Evolutionary conservation across 2,888 invertebrate genomes (phyloP).

Genomic region (Leptopterna dolabrata): DNA sequence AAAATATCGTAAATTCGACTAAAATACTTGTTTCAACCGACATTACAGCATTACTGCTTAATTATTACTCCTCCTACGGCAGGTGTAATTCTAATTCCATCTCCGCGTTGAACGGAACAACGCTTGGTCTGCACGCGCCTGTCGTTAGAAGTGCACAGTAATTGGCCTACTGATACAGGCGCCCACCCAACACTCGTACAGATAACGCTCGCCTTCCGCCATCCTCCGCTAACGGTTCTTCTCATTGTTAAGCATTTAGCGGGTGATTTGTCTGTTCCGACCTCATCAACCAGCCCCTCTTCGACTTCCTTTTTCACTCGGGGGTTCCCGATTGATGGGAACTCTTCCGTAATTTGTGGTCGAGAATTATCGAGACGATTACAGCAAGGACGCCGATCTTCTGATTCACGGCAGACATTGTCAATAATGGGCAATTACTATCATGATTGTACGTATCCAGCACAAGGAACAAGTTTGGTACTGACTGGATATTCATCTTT

Average conservation of each 20-base stretch:
- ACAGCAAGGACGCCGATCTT: neutral
- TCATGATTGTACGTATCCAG: too few species aligned
- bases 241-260: constrained; percentile 31
- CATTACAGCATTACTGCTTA: too few species aligned
- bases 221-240: constrained; percentile 29
- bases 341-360: neutral
- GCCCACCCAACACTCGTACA: neutral
- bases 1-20: too few species aligned
- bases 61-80: too few species aligned
- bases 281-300: constrained; percentile 15
- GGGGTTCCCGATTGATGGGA: neutral
- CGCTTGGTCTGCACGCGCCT: too few species aligned
- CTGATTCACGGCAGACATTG: neutral
- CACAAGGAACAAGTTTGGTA: too few species aligned
- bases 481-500: too few species aligned
- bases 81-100: too few species aligned
- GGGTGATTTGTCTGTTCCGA: constrained; percentile 27
- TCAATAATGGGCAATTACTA: too few species aligned
- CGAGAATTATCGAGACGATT: neutral
- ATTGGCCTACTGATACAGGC: constrained; percentile 3
- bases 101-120: too few species aligned
- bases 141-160: constrained; percentile 8
- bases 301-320: neutral
- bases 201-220: neutral
- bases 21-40: too few species aligned